phyloP scores from a whole-genome alignment of 1,140 invertebrate species.

The Achroia grisella region DNA sequence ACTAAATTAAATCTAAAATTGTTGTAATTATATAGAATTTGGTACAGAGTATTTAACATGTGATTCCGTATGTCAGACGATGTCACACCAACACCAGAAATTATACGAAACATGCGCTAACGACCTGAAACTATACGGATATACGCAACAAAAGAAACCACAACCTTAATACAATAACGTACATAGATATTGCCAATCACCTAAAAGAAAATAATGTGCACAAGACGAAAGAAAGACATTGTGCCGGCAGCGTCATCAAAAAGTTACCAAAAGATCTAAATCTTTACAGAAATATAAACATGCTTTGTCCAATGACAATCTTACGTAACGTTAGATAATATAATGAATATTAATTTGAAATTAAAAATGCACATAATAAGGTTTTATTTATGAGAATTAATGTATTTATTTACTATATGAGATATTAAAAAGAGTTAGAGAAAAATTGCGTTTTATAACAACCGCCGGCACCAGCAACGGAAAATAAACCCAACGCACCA shows the following conservation, averaged over 20 bases:
- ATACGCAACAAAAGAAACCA: conserved; percentile 27
- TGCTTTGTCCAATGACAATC: neutral
- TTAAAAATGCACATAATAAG: no score
- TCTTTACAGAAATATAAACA: no score
- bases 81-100: conserved; percentile 64
- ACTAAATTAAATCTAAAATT: no score
- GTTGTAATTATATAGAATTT: neutral
- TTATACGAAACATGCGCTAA: conserved; percentile 28
- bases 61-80: conserved; percentile 23
- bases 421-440: no score
- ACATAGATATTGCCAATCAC: conserved; percentile 29
- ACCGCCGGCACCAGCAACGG: conserved; percentile 35
- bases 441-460: neutral
- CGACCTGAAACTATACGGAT: conserved; percentile 19
- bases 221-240: conserved; percentile 34
- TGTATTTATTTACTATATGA: no score
- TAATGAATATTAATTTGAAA: neutral
- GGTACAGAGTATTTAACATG: neutral
- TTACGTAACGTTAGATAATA: neutral
- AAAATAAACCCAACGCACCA: conserved; percentile 55
- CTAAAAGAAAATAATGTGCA: conserved; percentile 50
- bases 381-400: no score
- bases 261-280: no score
- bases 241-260: neutral
- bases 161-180: conserved; percentile 28